Base-by-base conservation (phyloP, 2,888 invertebrate genomes). In the Margaritifera margaritifera region DNA sequence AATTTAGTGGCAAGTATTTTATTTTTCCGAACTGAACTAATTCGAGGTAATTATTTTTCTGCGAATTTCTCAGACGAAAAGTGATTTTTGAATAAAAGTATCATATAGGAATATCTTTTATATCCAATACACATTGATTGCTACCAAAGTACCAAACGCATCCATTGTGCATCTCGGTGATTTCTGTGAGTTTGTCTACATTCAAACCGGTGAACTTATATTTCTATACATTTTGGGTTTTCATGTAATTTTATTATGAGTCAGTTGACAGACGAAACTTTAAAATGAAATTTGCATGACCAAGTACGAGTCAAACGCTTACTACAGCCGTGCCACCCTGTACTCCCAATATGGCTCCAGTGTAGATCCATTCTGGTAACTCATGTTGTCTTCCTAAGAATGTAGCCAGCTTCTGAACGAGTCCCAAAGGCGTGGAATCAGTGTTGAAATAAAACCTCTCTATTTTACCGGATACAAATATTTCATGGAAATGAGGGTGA, bases 281-380 rank as follows among this genome's bases (percentile, higher is more conserved):
- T 11, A 15, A 42, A 42, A 42, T 42, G 15, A 42, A 8, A 15
- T 42, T 11, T 42, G 42, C 42, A 42, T 15, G 42, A 42, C 42
- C 15, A 42, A 3, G 42, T 42, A 42, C 11, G 42, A 15, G 51
- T n/a, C 25, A 22, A 25, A 57, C 11, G 20, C 74, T 69, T 63
- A 84, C 83, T 62, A 69, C 61, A 5, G 80, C 69, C 4, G 86
- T 84, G 27, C 86, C 86, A 3, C 86, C 86, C 65, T 87, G 86
- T 18, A 86, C 72, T 1, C 85, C 85, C 11, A 86, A 70, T 19
- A 85, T 82, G n/a, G 80, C 81, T 6, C 86, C 86, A 24, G 76
- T 69, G 57, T 77, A 75, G 19, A 84, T 64, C 86, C 86, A 87
- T 11, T 77, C 79, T 1, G 86, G 85, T 27, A 86, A 76, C 62